A percentile compares a stretch with the other conserved stretches of the same genome.
Conservation (phyloP, 2,113 vertebrate species). For the Ictalurus punctatus region DNA sequence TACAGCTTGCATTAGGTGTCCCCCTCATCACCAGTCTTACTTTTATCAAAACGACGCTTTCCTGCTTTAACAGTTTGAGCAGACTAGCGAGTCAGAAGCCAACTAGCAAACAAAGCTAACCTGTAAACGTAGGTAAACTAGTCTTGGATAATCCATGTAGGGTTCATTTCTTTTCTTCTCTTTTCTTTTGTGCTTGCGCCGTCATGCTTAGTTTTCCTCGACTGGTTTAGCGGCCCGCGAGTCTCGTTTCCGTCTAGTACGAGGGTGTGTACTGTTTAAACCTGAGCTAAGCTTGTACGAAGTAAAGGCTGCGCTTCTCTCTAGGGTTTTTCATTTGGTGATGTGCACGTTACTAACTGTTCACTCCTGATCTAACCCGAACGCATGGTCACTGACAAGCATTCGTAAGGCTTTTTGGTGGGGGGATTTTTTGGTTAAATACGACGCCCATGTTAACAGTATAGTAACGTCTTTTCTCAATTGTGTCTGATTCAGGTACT, state of each 20-base stretch:
- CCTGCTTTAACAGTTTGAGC: not conserved
- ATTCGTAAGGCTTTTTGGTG: not conserved
- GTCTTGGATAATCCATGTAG: not conserved
- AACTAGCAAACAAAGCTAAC: not conserved
- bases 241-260: not conserved
- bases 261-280: not conserved
- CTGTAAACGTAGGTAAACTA: not conserved
- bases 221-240: not conserved
- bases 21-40: not conserved
- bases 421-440: not conserved
- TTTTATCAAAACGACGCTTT: not conserved
- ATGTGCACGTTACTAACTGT: conserved; percentile 12
- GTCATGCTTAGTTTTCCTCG: not conserved
- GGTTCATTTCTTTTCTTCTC: not conserved
- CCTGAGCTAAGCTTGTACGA: not conserved
- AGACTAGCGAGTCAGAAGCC: not conserved
- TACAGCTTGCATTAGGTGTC: not conserved
- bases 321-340: not conserved
- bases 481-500: conserved; percentile 74
- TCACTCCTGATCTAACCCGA: conserved; percentile 25
- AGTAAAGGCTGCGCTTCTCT: conserved; percentile 1
- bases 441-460: not conserved
- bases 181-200: not conserved
- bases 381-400: conserved; percentile 5
- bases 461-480: not conserved